phyloP scores from a whole-genome alignment of 1,140 invertebrate genomes.

The Halesus radiatus region DNA sequence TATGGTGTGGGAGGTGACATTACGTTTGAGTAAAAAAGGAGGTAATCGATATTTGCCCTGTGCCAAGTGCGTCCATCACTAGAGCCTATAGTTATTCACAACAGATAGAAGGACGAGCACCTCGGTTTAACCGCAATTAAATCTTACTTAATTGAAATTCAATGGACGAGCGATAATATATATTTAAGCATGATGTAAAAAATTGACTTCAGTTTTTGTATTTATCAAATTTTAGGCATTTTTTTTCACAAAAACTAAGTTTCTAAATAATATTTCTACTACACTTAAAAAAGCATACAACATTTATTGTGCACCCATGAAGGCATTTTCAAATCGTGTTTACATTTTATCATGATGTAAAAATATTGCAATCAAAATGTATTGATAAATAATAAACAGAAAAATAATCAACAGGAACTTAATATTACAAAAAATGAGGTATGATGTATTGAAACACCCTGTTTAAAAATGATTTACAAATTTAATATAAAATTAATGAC shows the following conservation, averaged over 20 bases:
- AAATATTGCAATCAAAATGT: not conserved
- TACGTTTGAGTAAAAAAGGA: constrained; percentile 15
- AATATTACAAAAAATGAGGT: constrained; percentile 33
- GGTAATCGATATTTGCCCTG: constrained; percentile 5
- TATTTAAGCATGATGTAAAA: not conserved
- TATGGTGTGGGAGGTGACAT: constrained; percentile 30
- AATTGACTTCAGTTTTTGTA: constrained; percentile 14
- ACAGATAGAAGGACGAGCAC: constrained; percentile 16
- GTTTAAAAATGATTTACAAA: constrained; percentile 11
- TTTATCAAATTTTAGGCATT: not conserved
- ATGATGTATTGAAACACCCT: constrained; percentile 3
- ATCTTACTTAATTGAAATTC: constrained; percentile 16
- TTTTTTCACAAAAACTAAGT: not conserved
- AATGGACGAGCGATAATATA: not conserved
- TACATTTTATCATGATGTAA: not conserved
- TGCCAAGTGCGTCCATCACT: not conserved
- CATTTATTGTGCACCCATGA: no score
- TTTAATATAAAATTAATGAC: not conserved
- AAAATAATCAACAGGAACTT: constrained; percentile 17
- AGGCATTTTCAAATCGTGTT: not conserved
- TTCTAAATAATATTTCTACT: no score
- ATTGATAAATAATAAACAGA: not conserved
- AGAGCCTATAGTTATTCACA: not conserved
- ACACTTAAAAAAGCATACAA: no score
- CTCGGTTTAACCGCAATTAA: constrained; percentile 30